These are phyloP conservation scores for Apis florea DNA, from an alignment of 1,140 invertebrate species.

Conservation along the genomic window DNA sequence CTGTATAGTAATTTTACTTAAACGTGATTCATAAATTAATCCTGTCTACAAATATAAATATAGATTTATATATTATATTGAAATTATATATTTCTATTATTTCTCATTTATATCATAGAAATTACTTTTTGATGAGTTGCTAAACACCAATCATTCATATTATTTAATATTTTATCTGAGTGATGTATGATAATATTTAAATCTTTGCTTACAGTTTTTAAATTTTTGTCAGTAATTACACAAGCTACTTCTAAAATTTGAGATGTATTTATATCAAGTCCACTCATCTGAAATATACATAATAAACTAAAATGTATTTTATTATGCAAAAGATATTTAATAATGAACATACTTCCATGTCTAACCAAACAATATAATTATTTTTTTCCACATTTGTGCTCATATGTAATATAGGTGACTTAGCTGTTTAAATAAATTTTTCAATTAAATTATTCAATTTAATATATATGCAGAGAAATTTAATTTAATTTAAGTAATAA, in stretches of 20 bases:
- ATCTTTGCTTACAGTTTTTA: constrained; percentile 89
- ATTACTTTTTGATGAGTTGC: constrained; percentile 87
- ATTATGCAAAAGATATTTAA: not conserved
- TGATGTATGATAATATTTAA: constrained; percentile 91
- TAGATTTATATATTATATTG: not conserved
- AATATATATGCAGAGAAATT: not conserved
- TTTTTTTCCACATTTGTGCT: not conserved
- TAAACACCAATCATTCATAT: constrained; percentile 92
- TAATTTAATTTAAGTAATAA: not conserved
- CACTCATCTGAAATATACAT: constrained; percentile 76
- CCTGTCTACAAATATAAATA: constrained; percentile 83
- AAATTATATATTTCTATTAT: not conserved
- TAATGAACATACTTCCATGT: constrained; percentile 70
- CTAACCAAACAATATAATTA: constrained; percentile 70
- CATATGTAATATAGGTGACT: not conserved
- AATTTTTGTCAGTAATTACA: constrained; percentile 90
- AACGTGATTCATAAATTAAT: constrained; percentile 85
- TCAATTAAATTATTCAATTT: no score
- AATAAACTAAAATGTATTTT: not conserved
- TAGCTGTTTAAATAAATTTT: constrained; percentile 17
- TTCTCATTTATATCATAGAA: not conserved
- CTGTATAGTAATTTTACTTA: constrained; percentile 84
- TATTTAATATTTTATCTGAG: constrained; percentile 85
- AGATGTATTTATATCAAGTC: constrained; percentile 88
- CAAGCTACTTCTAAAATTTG: constrained; percentile 94